Base-by-base conservation (phyloP, 92 coral and sea anemone species). In the Meandrina meandrites region DNA sequence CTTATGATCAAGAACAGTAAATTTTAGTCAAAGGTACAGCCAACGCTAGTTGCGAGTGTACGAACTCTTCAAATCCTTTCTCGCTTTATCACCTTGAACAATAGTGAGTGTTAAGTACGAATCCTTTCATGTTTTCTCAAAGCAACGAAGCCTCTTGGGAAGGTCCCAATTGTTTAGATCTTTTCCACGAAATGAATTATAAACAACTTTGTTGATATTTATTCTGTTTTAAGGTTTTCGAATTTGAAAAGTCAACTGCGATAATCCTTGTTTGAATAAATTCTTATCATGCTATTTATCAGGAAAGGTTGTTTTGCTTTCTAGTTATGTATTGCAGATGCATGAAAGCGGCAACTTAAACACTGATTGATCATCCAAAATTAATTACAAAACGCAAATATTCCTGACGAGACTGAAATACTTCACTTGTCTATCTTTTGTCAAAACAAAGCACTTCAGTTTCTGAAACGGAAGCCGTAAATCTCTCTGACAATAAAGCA, bases 321-420 rank as follows among this genome's bases (percentile, higher is more conserved):
- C 21, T 13, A 18, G 7, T n/a, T 8, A 27, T 9, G 4, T 28
- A 66, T 10, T 47, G 58, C 60, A 19, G 27, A 76, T 24, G 68
- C 8, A 58, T 6, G 22, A 66, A 45, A 24, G 30, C 21, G 54
- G 19, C 36, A 3, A 62, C 30, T 28, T 12, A 27, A 66, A 42
- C 45, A 69, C 64, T 0, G 19, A 47, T 77, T 77, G 9, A 47
- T 70, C 48, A 47, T 17, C 76, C 50, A 19, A 66, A 34, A 68
- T 54, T 69, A n/a, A 81, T 68, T 81, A 18, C 82, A 50, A 70
- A 69, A 82, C 70, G 86, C 78, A 70, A 82, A 82, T 70, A 82
- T 24, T 48, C 76, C 67, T 47, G 17, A 68, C 28, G 27, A 16
- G 37, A 60, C 68, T 60, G 68, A 66, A 66, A 64, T 64, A 8